phyloP scores from a whole-genome alignment of 2,113 vertebrate genomes.

The Phalacrocorax carbo region DNA sequence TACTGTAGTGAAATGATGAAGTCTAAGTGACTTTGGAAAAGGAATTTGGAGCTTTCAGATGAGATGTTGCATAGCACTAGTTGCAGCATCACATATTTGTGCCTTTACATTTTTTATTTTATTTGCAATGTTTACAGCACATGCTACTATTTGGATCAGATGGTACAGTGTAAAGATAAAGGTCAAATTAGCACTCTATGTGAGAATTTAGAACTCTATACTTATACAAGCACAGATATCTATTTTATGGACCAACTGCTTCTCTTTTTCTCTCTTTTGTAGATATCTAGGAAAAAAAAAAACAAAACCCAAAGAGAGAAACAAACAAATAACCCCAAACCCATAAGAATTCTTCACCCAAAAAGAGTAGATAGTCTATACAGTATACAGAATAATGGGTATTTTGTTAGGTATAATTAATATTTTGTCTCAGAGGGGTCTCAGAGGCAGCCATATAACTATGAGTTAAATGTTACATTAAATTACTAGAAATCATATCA shows the following conservation, averaged over 20 bases:
- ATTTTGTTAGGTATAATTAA: not conserved
- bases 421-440: not conserved
- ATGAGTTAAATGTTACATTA: not conserved
- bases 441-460: not conserved
- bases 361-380: not conserved
- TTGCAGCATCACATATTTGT: not conserved
- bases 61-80: not conserved
- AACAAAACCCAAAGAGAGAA: not conserved
- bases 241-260: not conserved
- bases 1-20: not conserved
- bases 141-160: not conserved
- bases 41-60: not conserved
- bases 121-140: not conserved
- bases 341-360: not conserved
- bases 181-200: not conserved
- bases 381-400: not conserved
- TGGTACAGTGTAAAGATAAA: not conserved
- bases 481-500: not conserved
- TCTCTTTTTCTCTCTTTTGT: not conserved
- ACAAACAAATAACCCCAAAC: accelerated
- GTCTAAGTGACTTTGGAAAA: not conserved
- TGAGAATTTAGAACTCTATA: not conserved
- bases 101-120: not conserved
- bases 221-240: not conserved
- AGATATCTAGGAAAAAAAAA: not conserved